Evolutionary conservation across 2,113 vertebrate species (phyloP).

Genomic region (Notarius quadriscutis): DNA sequence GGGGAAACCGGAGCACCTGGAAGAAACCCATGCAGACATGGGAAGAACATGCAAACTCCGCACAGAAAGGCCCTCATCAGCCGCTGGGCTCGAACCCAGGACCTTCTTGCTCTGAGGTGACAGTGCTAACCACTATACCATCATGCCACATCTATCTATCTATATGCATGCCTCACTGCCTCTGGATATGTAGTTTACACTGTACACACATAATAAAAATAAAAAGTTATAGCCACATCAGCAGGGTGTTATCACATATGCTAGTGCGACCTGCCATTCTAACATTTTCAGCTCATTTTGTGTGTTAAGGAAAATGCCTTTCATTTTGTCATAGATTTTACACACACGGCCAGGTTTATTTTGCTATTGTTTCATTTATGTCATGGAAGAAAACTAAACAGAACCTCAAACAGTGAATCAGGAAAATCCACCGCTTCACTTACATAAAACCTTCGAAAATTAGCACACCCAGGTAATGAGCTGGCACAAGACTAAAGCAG

Average conservation of each 20-base stretch:
- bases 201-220: not conserved
- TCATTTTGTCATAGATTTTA: not conserved
- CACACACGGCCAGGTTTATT: not conserved
- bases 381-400: not conserved
- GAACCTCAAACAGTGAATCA: not conserved
- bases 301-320: not conserved
- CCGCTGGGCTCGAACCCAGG: too few relatives aligned
- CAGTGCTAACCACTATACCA: too few relatives aligned
- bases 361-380: not conserved
- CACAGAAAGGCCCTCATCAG: too few relatives aligned
- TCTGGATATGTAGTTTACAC: not conserved
- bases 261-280: not conserved
- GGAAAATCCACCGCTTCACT: conserved; percentile 16
- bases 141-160: too few relatives aligned
- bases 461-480: conserved; percentile 27
- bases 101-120: too few relatives aligned
- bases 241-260: not conserved
- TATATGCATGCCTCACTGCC: not conserved
- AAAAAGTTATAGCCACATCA: not conserved
- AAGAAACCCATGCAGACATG: too few relatives aligned
- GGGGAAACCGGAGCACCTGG: too few relatives aligned
- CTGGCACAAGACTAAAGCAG: conserved; percentile 28
- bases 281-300: not conserved
- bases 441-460: conserved; percentile 6
- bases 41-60: too few relatives aligned